These are phyloP conservation scores for Rhagophthalmus giganteus DNA, from an alignment of 2,888 invertebrate genomes.

Conservation along the genomic window DNA sequence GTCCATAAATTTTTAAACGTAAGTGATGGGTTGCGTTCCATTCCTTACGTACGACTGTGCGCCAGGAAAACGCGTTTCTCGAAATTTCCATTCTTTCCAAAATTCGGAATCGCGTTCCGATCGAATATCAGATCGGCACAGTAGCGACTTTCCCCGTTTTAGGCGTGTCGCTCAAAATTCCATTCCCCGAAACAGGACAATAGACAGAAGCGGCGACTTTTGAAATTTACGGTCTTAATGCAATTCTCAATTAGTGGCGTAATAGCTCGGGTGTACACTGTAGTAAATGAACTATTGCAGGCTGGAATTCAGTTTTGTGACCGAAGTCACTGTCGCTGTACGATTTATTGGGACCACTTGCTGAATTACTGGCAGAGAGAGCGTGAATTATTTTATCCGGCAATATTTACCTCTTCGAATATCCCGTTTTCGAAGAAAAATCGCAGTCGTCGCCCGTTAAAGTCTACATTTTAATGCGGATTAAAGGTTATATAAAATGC, in stretches of 20 bases:
- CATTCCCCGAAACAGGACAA: slow-evolving; percentile 42
- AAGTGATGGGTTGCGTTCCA: too few relatives aligned
- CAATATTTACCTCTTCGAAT: too few relatives aligned
- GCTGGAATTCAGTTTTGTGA: slow-evolving; percentile 54
- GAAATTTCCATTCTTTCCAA: too few relatives aligned
- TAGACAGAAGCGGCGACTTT: slow-evolving; percentile 54
- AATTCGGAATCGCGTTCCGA: too few relatives aligned
- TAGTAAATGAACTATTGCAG: slow-evolving; percentile 54
- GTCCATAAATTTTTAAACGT: too few relatives aligned
- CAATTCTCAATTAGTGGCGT: slow-evolving; percentile 70
- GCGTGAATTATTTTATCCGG: slow-evolving; percentile 16
- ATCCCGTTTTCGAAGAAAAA: not conserved
- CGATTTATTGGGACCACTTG: slow-evolving; percentile 41
- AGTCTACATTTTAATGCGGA: too few relatives aligned
- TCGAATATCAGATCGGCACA: too few relatives aligned
- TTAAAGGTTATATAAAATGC: too few relatives aligned
- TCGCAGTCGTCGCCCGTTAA: too few relatives aligned
- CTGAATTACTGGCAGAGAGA: slow-evolving; percentile 38
- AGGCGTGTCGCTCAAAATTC: slow-evolving; percentile 25
- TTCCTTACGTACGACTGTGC: too few relatives aligned
- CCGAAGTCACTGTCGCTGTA: slow-evolving; percentile 44
- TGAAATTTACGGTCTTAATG: slow-evolving; percentile 67
- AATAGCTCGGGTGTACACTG: slow-evolving; percentile 61
- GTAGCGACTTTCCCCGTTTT: not conserved
- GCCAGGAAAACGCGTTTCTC: not conserved